phyloP scores from a whole-genome alignment of 2,797 vertebrate species.

The Melanotaenia trifasciata region DNA sequence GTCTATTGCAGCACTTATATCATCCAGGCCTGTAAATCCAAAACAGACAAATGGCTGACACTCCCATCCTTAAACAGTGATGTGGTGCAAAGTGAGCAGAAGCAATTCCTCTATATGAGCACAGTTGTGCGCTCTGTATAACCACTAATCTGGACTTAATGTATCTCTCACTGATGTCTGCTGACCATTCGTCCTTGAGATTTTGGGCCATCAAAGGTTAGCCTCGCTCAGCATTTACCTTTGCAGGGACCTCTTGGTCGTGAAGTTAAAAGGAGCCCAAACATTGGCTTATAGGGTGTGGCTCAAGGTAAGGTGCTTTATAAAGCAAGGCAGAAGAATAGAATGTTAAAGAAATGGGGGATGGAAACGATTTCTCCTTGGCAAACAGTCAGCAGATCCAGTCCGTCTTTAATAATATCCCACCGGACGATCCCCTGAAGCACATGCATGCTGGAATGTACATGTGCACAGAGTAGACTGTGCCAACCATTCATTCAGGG shows the following conservation, averaged over 20 bases:
- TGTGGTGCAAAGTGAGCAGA: slow-evolving; percentile 32
- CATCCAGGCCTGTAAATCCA: slow-evolving; percentile 48
- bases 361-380: slow-evolving; percentile 65
- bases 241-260: slow-evolving; percentile 61
- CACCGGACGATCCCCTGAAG: slow-evolving; percentile 37
- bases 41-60: slow-evolving; percentile 23
- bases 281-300: slow-evolving; percentile 83
- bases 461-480: slow-evolving; percentile 11
- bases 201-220: slow-evolving; percentile 43
- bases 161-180: slow-evolving; percentile 30
- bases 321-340: slow-evolving; percentile 52
- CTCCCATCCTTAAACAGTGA: slow-evolving; percentile 32
- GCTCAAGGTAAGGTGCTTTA: slow-evolving; percentile 69
- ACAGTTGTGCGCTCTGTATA: slow-evolving; percentile 26
- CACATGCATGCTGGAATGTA: slow-evolving; percentile 41
- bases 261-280: slow-evolving; percentile 74
- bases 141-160: slow-evolving; percentile 34
- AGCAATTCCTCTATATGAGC: slow-evolving; percentile 32
- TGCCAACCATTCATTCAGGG: slow-evolving; percentile 32
- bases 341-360: slow-evolving; percentile 49
- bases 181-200: slow-evolving; percentile 41
- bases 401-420: slow-evolving; percentile 64
- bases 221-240: slow-evolving; percentile 62
- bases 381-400: slow-evolving; percentile 58
- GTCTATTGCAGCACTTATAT: slow-evolving; percentile 48